Evolutionary conservation across 2,888 invertebrate genomes (phyloP), one percentile per base, ranked within the genome.

Genomic region (Andrena flavipes): DNA sequence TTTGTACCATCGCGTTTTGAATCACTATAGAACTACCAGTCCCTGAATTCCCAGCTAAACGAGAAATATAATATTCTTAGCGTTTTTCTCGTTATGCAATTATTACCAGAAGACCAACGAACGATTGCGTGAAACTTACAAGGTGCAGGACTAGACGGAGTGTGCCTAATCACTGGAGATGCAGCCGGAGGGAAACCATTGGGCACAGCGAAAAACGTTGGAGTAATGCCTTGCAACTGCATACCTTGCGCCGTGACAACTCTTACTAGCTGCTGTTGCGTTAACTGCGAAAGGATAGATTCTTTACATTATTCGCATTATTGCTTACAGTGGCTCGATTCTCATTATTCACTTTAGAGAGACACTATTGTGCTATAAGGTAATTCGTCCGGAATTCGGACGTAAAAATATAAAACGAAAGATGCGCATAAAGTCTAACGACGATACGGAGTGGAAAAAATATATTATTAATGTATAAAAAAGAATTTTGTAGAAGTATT

Each of bases 221-320:
- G 94, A 7, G 93, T 86, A 71, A 94, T 87, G 33, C 94, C 95
- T 88, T 95, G 93, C 86, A 95, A 94, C 93, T 95, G 95, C 90
- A 95, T 95, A 69, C 96, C 96, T 92, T 96, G 96, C 20, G 95
- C 94, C 68, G 96, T 95, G 62, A 96, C 94, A 75, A 96, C 96
- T 78, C 96, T 94, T 59, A 96, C 94, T 80, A 96, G 91, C 80
- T 95, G 95, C 87, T 95, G 96, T 64, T 95, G 95, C 65, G 94
- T 93, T 80, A 94, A 79, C 94, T 94, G 88, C 80, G 91, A 84
- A 68, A 71, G 63, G 70, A 75, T 29, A 68, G 2, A 74, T 63
- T 75, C 67, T 73, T 54, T 77, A 23, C 49, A 49, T 54, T 42
- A n/a, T 6, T 30, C 29, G 6, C 29, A 1, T 59, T 62, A 59